Evolutionary conservation across 2,797 vertebrate species (phyloP).

Genomic region (Gorsachius magnificus): DNA sequence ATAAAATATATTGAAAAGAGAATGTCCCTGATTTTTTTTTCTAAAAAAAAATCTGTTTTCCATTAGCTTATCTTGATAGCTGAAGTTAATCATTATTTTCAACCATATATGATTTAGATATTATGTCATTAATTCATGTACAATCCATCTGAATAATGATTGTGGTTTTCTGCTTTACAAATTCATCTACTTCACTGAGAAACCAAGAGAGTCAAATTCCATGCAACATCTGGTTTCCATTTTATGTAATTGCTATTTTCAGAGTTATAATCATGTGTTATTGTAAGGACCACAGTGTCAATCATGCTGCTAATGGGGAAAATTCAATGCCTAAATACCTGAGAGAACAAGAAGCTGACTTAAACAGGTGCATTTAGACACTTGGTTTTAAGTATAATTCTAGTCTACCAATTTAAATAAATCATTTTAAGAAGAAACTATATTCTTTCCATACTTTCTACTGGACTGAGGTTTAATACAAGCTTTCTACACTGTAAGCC

Average conservation of each 20-base stretch:
- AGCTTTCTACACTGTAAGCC: background rate
- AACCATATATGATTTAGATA: conserved; percentile 87
- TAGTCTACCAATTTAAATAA: conserved; percentile 80
- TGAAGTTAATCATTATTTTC: conserved; percentile 85
- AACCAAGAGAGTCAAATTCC: conserved; percentile 85
- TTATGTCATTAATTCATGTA: conserved; percentile 89
- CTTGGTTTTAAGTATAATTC: conserved; percentile 78
- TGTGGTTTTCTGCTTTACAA: conserved; percentile 87
- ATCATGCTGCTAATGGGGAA: conserved; percentile 85
- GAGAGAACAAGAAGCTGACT: conserved; percentile 80
- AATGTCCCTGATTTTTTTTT: conserved; percentile 66
- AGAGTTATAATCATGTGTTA: conserved; percentile 91
- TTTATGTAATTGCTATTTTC: conserved; percentile 89
- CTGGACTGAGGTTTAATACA: conserved; percentile 62
- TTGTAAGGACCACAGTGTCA: conserved; percentile 89
- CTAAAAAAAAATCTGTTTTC: conserved; percentile 70
- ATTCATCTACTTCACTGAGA: conserved; percentile 86
- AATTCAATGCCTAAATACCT: conserved; percentile 84
- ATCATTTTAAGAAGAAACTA: conserved; percentile 79
- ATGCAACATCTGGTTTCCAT: conserved; percentile 89
- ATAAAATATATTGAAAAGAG: conserved; percentile 74
- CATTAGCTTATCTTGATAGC: conserved; percentile 85
- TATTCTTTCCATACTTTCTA: conserved; percentile 74
- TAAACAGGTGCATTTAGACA: conserved; percentile 83
- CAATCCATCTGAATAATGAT: conserved; percentile 87